These are phyloP conservation scores for Patagioenas fasciata DNA, from an alignment of 2,113 vertebrate genomes.

Conservation along the genomic window DNA sequence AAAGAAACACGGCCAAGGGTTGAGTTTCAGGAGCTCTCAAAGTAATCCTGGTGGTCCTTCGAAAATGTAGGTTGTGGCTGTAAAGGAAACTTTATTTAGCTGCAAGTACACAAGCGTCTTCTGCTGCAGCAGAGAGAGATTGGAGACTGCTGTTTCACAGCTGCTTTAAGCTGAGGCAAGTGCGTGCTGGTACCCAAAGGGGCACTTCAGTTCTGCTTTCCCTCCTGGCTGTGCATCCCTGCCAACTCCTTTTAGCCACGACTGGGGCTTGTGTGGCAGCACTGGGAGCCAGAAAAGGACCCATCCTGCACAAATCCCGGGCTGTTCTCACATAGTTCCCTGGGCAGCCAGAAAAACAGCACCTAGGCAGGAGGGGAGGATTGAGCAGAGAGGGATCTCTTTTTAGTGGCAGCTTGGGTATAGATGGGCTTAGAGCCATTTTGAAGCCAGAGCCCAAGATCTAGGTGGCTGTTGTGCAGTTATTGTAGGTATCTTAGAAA, in stretches of 20 bases:
- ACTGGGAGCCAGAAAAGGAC: neutral
- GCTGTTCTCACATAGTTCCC: neutral
- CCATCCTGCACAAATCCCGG: neutral
- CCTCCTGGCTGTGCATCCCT: neutral
- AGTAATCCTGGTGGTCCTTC: neutral
- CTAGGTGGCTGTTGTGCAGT: neutral
- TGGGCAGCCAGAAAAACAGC: neutral
- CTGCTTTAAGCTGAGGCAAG: neutral
- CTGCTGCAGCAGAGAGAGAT: neutral
- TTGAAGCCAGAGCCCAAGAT: neutral
- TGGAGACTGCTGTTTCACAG: neutral
- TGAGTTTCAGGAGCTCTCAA: neutral
- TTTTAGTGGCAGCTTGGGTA: neutral
- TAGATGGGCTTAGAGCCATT: neutral
- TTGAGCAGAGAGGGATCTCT: neutral
- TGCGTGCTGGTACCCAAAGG: neutral
- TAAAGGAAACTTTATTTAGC: neutral
- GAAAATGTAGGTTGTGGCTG: neutral
- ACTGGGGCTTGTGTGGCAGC: neutral
- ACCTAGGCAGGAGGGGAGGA: neutral
- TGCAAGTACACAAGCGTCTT: neutral
- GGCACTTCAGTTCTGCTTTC: neutral
- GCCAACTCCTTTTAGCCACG: neutral
- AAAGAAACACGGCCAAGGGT: neutral
- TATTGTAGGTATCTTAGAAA: neutral